Evolutionary conservation across 2,888 invertebrate genomes (phyloP), one percentile per base, ranked within the genome.

Genomic region (Agriopis marginaria): DNA sequence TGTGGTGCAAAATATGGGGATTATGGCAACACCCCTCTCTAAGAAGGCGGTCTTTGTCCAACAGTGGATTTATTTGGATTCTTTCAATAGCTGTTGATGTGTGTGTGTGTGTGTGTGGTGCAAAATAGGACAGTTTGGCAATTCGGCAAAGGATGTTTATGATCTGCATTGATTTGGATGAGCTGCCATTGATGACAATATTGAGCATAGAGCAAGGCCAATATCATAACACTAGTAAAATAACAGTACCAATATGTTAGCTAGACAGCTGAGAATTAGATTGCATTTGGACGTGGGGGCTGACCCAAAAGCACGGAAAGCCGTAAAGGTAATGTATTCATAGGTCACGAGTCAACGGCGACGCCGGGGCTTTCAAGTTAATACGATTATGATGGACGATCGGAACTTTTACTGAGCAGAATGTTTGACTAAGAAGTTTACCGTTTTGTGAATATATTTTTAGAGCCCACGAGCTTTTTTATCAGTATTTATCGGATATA

Each of bases 281-380:
- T 51, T 70, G 67, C 56, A 62, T 61, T 47, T 58, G 54, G 64
- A 70, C 63, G 71, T 65, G 73, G 78, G 71, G 76, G 78, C 77
- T 83, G 85, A 83, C 83, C 85, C 77, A 77, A 78, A 81, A 76
- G 77, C 71, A 65, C 66, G 62, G 71, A 75, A 75, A 66, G 61
- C 58, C 40, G 64, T 59, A 69, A 69, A 61, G 71, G 64, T 80
- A 80, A 85, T 80, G 63, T 77, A 84, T 85, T 78, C 82, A 81
- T 80, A 79, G 79, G 80, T 81, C 81, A 75, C 66, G 61, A 39
- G 17, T 23, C 47, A 45, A 11, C 66, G 50, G 47, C 47, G 62
- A 59, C 54, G 5, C 32, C 32, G 56, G 58, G 23, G 47, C 61
- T 47, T n/a, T 55, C 11, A 42, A 56, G 32, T 47, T 63, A 14